phyloP scores from a whole-genome alignment of 2,888 invertebrate genomes.

The Agrenia bidenticulata region DNA sequence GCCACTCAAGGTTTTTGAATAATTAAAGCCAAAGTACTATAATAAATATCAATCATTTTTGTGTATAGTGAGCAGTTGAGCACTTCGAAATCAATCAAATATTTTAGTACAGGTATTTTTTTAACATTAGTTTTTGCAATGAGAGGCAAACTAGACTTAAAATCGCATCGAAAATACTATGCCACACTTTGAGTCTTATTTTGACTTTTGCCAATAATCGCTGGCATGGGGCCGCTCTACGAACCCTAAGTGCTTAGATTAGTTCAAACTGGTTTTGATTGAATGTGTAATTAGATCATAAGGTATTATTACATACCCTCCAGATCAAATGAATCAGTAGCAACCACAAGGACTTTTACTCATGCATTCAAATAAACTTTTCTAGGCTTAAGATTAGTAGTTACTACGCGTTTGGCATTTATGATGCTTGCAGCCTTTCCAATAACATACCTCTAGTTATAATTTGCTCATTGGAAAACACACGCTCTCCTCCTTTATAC shows the following conservation, averaged over 20 bases:
- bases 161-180: too few species aligned
- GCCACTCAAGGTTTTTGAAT: too few species aligned
- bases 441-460: background rate
- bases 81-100: too few species aligned
- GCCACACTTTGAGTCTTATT: too few species aligned
- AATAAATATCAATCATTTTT: too few species aligned
- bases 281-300: constrained; percentile 7
- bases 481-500: too few species aligned
- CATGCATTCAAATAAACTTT: background rate
- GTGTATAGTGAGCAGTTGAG: too few species aligned
- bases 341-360: background rate
- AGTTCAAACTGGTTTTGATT: constrained; percentile 11
- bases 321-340: background rate
- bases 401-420: background rate
- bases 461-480: too few species aligned
- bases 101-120: too few species aligned
- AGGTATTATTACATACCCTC: background rate
- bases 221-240: constrained; percentile 8
- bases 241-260: background rate
- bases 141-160: too few species aligned
- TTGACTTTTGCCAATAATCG: constrained; percentile 15
- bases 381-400: background rate
- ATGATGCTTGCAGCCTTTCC: background rate
- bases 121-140: too few species aligned
- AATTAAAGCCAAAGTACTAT: too few species aligned